Evolutionary conservation across 1,140 invertebrate genomes (phyloP), one percentile per base, ranked within the genome.

Genomic region (Anoplolepis gracilipes): DNA sequence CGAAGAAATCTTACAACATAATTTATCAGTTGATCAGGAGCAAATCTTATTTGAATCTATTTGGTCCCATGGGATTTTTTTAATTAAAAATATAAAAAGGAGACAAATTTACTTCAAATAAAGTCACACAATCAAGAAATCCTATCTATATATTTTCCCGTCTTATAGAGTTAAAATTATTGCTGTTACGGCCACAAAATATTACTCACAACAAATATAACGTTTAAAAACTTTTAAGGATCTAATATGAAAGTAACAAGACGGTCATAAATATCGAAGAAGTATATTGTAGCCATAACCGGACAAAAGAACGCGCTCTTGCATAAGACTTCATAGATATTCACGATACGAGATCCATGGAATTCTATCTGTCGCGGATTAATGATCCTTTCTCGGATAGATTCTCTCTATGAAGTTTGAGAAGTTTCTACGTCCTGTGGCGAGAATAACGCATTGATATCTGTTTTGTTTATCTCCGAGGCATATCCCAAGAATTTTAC

Each of bases 401-500:
- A 59, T 42, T 59, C 22, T 73, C 28, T 73, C 16, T 39, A 10
- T 36, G 0, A 28, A 65, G 5, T 19, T 6, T 11, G 36, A 4
- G 33, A 25, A 22, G 1, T 19, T 19, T 8, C 16, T 46, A n/a
- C 19, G 25, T 78, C 75, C 62, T n/a, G 62, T 49, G 25, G 76
- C 19, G 84, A 79, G 22, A 53, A 57, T 30, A 30, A 85, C n/a
- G 19, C 53, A 22, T n/a, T 46, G 19, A 13, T 10, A 30, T 33
- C 8, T 10, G 22, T 22, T 57, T 69, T 78, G 57, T 59, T 46
- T n/a, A 64, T 81, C 36, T 67, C 36, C n/a, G 3, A 46, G 46
- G 4, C 13, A 28, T 59, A 16, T 8, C 69, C 42, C 4, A 46
- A 36, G 16, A 42, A 25, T 28, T 77, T 84, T 84, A 76, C 28